Evolutionary conservation across 2,888 invertebrate genomes (phyloP).

Genomic region (Leistus spinibarbis): DNA sequence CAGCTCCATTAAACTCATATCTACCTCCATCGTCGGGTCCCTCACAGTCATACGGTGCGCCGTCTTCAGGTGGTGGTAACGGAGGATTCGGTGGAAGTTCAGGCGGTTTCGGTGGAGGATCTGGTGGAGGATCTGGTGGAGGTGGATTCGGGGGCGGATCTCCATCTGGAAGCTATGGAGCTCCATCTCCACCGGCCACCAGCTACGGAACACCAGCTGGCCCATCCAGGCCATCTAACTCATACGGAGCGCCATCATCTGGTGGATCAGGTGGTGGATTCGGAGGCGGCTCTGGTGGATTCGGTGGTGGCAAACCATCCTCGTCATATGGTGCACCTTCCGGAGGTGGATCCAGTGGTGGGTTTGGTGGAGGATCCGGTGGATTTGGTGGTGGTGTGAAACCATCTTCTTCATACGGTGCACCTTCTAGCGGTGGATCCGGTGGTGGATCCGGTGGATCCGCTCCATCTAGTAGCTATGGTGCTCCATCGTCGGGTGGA

Average conservation of each 20-base stretch:
- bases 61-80: slow-evolving; percentile 43
- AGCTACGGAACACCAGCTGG: slow-evolving; percentile 47
- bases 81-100: slow-evolving; percentile 45
- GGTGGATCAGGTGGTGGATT: slow-evolving; percentile 43
- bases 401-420: slow-evolving; percentile 46
- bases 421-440: slow-evolving; percentile 52
- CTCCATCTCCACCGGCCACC: slow-evolving; percentile 49
- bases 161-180: slow-evolving; percentile 57
- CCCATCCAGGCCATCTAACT: slow-evolving; percentile 40
- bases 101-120: slow-evolving; percentile 43
- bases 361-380: slow-evolving; percentile 46
- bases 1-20: slow-evolving; percentile 42
- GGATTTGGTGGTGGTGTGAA: slow-evolving; percentile 50
- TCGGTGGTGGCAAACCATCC: slow-evolving; percentile 41
- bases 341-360: slow-evolving; percentile 47
- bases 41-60: slow-evolving; percentile 45
- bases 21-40: slow-evolving; percentile 49
- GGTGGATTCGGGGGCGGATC: slow-evolving; percentile 50
- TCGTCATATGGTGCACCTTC: slow-evolving; percentile 50
- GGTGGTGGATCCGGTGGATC: slow-evolving; percentile 55
- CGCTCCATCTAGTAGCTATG: slow-evolving; percentile 49
- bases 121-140: slow-evolving; percentile 51
- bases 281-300: slow-evolving; percentile 41
- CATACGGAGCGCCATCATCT: slow-evolving; percentile 54
- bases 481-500: slow-evolving; percentile 46